Evolutionary conservation across 2,888 invertebrate species (phyloP).

Genomic region (Ophion slaviceki): DNA sequence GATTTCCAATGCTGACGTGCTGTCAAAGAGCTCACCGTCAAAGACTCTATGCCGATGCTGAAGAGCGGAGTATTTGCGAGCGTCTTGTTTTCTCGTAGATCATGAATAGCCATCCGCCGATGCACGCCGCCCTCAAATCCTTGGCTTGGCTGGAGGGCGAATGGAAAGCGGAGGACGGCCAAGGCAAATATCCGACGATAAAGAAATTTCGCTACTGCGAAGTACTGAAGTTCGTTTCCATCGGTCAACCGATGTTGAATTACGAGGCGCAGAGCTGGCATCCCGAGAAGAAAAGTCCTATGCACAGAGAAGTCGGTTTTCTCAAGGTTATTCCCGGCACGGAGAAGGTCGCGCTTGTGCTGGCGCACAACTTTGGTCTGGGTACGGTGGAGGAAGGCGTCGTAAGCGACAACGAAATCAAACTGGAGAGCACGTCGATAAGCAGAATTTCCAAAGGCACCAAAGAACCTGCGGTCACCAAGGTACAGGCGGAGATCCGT

Average conservation of each 20-base stretch:
- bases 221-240: slow-evolving; percentile 85
- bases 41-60: not conserved
- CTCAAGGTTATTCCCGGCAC: slow-evolving; percentile 86
- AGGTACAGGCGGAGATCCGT: slow-evolving; percentile 71
- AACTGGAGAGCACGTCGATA: slow-evolving; percentile 84
- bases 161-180: slow-evolving; percentile 85
- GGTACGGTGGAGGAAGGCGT: slow-evolving; percentile 86
- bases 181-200: slow-evolving; percentile 86
- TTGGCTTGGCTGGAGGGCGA: slow-evolving; percentile 86
- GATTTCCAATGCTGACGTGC: too few relatives aligned
- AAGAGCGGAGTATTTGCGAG: not conserved
- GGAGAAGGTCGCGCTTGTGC: slow-evolving; percentile 84
- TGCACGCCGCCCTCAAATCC: slow-evolving; percentile 85
- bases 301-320: slow-evolving; percentile 88
- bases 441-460: slow-evolving; percentile 84
- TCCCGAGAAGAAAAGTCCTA: slow-evolving; percentile 84
- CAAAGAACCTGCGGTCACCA: slow-evolving; percentile 85
- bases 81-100: slow-evolving; percentile 16
- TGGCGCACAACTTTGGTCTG: slow-evolving; percentile 87
- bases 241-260: slow-evolving; percentile 87
- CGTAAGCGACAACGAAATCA: slow-evolving; percentile 78
- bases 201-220: slow-evolving; percentile 86
- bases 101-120: slow-evolving; percentile 74
- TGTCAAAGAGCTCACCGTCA: too few relatives aligned
- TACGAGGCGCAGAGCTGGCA: slow-evolving; percentile 85